Evolutionary conservation across 1,140 invertebrate species (phyloP), one percentile per base, ranked within the genome.

Genomic region (Cotesia glomerata): DNA sequence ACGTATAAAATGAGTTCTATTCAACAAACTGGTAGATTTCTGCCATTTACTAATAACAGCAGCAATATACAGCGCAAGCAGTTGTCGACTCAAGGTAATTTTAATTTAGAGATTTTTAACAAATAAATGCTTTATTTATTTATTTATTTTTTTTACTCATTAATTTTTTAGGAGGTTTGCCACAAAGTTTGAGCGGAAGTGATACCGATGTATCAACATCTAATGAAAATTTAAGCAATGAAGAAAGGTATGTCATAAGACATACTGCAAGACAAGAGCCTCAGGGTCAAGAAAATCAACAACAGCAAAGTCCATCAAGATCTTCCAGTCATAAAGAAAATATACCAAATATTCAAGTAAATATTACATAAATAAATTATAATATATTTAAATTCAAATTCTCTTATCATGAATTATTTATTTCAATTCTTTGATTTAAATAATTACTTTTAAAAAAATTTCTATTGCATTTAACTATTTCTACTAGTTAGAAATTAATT

Each of bases 171-270:
- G 89, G 84, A 81, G 90, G 88, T 75, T 91, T 93, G 82, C 90
- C 90, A 56, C 91, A 92, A 86, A 93, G 92, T 82, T 86, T 93
- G 75, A 94, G 93, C 81, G 95, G 95, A 18, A 96, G 94, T 88
- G 95, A 97, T 85, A 96, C 95, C 26, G 95, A 97, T 89, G 92
- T 96, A 61, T 96, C 94, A 45, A 95, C 95, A 36, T 96, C 95
- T 5, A 95, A 93, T 74, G 95, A 97, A 85, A 97, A 96, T 86
- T 87, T 97, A 72, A 95, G 94, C 45, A 91, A 93, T 81, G 94
- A 95, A 86, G 94, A 96, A 82, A 89, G 93, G 74, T 94, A 94
- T 88, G 93, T 95, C 14, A 92, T 96, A 72, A 88, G 91, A 73
- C 93, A 95, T 75, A 95, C 92, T 13, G 91, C 93, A 14, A 88